Evolutionary conservation across 2,113 vertebrate species (phyloP), one percentile per base, ranked within the genome.

Genomic region (Gavialis gangeticus): DNA sequence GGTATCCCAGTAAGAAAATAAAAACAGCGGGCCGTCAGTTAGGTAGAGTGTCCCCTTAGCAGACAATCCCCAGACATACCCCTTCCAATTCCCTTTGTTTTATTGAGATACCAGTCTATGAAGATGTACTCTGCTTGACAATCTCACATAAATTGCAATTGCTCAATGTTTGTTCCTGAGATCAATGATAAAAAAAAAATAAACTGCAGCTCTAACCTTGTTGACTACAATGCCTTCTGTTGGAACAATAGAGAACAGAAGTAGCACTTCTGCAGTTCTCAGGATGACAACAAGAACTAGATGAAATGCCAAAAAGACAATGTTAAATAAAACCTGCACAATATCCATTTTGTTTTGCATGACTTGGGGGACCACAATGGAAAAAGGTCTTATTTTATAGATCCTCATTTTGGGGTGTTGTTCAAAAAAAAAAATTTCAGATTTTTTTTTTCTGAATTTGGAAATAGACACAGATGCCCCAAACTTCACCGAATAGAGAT

Each of bases 401-500:
- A 19, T 85, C 12, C 7, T 19, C 75, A 78, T n/a, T 56, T 67
- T 1, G 1, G 2, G 10, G 18, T 69, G 16, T n/a, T 64, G 17
- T 84, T 79, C 46, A 34, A 76, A 94, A 89, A 9, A 9, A 77
- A 17, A 12, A 1, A 54, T 60, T 19, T 25, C 71, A 85, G 57
- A 87, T 82, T 71, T 13, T 27, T 10, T 19, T 25, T 81, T 94
- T 57, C n/a, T 81, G 24, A 8, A 10, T 94, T 94, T 94, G 81
- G 60, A 88, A 82, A 89, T 19, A 82, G 46, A 58, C 75, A 10
- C 57, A 88, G 54, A 78, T 73, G 13, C 56, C 56, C 56, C 18
- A 34, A 87, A 88, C 17, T 67, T 90, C 71, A 90, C 73, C 79
- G 30, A 76, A 88, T 75, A 79, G 21, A 94, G 60, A 87, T 78